Base-by-base conservation (phyloP, 2,888 invertebrate genomes). In the Mellilla xanthometata region DNA sequence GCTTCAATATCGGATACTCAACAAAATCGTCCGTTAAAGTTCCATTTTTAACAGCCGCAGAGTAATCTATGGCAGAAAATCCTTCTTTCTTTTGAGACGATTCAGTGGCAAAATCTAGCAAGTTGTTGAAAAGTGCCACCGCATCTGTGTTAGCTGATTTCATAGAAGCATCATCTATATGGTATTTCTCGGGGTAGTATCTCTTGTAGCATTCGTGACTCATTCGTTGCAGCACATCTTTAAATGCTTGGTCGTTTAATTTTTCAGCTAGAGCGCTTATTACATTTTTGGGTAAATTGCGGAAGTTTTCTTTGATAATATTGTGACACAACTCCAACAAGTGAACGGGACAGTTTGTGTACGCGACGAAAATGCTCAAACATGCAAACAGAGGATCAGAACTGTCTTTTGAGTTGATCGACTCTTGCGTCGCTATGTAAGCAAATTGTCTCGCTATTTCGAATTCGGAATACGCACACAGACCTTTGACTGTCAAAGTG, bases 381-480 rank as follows among this genome's bases (percentile, higher is more conserved):
- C 81, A 44, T 2, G 56, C 32, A 31, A 72, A 48, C 10, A 64
- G 36, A 7, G 47, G 28, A n/a, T 55, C 44, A 13, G 42, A 8
- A 2, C 30, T 39, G 13, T 32, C 19, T 6, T 35, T 12, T 8
- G 56, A 44, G 9, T 64, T 57, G 9, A 52, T 28, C 22, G 58
- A 50, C 49, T 75, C 74, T 60, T 73, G 72, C 24, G 74, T 36
- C 11, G 87, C 65, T 4, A 88, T 63, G 36, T 83, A 84, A 2
- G 86, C 83, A 38, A 92, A 91, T 67, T 93, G 93, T 51, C 90
- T 91, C 2, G 92, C 76, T 15, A 90, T 67, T 64, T 91, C 91
- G 15, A 91, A 65, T 1, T 68, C 62, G 0, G 92, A 91, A 68
- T 91, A 83, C 2, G 77, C 75, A 39, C 89, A 84, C n/a, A 94